These are phyloP conservation scores for Hestina assimilis DNA, from an alignment of 1,140 invertebrate genomes.

Conservation along the genomic window DNA sequence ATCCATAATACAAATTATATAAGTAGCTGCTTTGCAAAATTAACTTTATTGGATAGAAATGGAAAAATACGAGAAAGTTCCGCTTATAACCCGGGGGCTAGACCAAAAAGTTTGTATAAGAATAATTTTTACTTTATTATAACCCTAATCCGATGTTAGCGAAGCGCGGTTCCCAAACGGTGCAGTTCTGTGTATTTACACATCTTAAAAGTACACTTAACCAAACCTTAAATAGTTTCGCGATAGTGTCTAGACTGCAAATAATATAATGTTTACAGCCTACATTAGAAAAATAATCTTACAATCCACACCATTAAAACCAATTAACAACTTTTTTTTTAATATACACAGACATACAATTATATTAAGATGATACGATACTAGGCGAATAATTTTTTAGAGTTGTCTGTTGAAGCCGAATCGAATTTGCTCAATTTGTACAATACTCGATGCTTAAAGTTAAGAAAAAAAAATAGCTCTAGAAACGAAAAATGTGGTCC, in stretches of 20 bases:
- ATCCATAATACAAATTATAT: not conserved
- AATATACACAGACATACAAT: slow-evolving; percentile 32
- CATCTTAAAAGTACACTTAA: slow-evolving; percentile 66
- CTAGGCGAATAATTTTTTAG: slow-evolving; percentile 10
- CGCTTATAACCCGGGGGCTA: slow-evolving; percentile 11
- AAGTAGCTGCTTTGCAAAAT: not conserved
- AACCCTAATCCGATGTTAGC: slow-evolving; percentile 22
- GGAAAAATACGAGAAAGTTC: not conserved
- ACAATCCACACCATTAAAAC: slow-evolving; percentile 47
- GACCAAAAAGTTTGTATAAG: slow-evolving; percentile 21
- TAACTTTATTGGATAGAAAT: no score
- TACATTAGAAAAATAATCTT: slow-evolving; percentile 64
- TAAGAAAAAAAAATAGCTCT: slow-evolving; percentile 10
- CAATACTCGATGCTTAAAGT: slow-evolving; percentile 25
- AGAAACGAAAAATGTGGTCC: slow-evolving; percentile 31
- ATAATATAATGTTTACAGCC: slow-evolving; percentile 52
- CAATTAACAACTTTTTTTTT: slow-evolving; percentile 38
- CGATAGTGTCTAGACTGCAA: slow-evolving; percentile 57
- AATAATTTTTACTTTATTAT: slow-evolving; percentile 20
- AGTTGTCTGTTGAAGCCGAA: slow-evolving; percentile 15
- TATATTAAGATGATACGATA: slow-evolving; percentile 2
- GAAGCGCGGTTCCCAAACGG: slow-evolving; percentile 37
- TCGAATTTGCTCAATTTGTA: slow-evolving; percentile 24
- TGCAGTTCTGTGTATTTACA: slow-evolving; percentile 70
- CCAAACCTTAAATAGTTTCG: slow-evolving; percentile 57